A percentile compares a stretch with the other conserved stretches of the same genome.
Evolutionary conservation across 1,140 invertebrate species (phyloP).

Genomic region (Ceratina japonica): DNA sequence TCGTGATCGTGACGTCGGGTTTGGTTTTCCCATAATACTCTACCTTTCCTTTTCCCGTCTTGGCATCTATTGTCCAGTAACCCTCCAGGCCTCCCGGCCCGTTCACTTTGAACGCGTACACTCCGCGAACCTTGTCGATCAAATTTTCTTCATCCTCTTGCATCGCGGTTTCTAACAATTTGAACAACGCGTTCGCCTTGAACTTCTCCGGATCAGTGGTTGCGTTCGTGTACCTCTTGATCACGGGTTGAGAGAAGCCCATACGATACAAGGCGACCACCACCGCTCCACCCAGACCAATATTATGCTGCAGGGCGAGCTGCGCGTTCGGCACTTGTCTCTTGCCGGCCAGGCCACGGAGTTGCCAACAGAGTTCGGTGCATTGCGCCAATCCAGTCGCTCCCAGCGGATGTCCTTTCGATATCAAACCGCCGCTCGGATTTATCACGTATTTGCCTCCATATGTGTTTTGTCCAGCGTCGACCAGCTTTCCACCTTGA

Average conservation of each 20-base stretch:
- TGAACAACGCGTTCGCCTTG: constrained; percentile 88
- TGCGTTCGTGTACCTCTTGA: constrained; percentile 60
- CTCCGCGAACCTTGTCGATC: constrained; percentile 91
- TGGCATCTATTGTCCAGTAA: constrained; percentile 94
- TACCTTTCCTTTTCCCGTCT: constrained; percentile 91
- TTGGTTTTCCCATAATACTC: constrained; percentile 90
- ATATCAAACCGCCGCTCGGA: constrained; percentile 98
- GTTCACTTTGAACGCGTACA: constrained; percentile 94
- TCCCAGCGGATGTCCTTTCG: constrained; percentile 98
- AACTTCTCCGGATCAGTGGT: constrained; percentile 82
- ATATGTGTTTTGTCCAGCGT: constrained; percentile 97
- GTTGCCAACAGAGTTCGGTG: constrained; percentile 95
- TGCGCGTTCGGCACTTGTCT: constrained; percentile 93
- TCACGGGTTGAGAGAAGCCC: constrained; percentile 83
- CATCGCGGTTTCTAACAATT: constrained; percentile 90
- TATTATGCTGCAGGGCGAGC: constrained; percentile 96
- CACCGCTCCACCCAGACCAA: constrained; percentile 97
- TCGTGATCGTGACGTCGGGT: constrained; percentile 94
- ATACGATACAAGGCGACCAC: constrained; percentile 94
- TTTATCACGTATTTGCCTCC: constrained; percentile 98
- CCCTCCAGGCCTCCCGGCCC: constrained; percentile 87
- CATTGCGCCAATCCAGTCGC: constrained; percentile 98
- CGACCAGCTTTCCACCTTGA: constrained; percentile 95
- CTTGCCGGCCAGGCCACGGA: constrained; percentile 92
- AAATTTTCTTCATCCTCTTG: constrained; percentile 88